These are phyloP conservation scores for Stictocephala bisonia DNA, from an alignment of 2,888 invertebrate genomes.

Conservation along the genomic window DNA sequence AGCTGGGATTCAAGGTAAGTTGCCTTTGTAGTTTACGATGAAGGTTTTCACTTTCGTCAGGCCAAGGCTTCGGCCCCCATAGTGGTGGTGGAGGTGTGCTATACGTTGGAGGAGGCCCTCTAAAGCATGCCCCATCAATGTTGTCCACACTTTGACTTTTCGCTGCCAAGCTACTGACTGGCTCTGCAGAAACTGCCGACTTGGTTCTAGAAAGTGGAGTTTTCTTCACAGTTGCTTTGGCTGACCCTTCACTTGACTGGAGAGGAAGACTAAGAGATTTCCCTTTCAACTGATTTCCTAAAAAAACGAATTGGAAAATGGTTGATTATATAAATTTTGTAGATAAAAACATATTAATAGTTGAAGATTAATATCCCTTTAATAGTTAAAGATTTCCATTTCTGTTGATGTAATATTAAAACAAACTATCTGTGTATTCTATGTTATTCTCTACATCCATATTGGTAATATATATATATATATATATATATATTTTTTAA, in stretches of 20 bases:
- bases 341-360: too few species aligned
- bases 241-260: constrained; percentile 60
- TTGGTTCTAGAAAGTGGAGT: constrained; percentile 76
- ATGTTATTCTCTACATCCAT: too few species aligned
- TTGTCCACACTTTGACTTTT: not conserved
- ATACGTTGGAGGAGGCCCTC: constrained; percentile 55
- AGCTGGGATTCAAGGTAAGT: constrained; percentile 81
- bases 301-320: constrained; percentile 40
- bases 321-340: not conserved
- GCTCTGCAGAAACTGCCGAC: constrained; percentile 68
- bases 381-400: too few species aligned
- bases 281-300: constrained; percentile 65
- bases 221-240: constrained; percentile 65
- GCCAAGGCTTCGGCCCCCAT: constrained; percentile 62
- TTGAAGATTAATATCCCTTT: too few species aligned
- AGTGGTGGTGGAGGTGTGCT: constrained; percentile 26
- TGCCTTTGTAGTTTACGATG: constrained; percentile 85
- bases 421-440: too few species aligned
- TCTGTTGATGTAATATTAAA: too few species aligned
- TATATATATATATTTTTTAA: too few species aligned
- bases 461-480: too few species aligned
- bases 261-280: constrained; percentile 68
- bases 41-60: constrained; percentile 69
- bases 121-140: constrained; percentile 37
- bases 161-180: not conserved